Evolutionary conservation across 2,797 vertebrate species (phyloP), one percentile per base, ranked within the genome.

Genomic region (Pseudochirops corinnae): DNA sequence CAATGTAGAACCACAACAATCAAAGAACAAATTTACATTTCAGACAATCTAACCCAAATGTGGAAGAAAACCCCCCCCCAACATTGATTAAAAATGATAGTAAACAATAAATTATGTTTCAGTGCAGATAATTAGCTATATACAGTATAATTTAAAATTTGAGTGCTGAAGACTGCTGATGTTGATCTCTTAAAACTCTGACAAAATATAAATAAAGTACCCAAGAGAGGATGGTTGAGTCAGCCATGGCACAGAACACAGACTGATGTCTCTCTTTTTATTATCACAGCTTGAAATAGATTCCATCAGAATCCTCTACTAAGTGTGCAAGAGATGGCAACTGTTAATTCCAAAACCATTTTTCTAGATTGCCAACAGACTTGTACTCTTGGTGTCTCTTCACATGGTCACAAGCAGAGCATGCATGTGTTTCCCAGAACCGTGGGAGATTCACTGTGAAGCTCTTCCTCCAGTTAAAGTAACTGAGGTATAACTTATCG

Each of bases 401-500:
- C 96, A 99, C 98, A 90, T 99, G 99, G 98, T 99, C 99, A 98
- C 99, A 99, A 91, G 99, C 99, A 96, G 99, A 98, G 97, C 99
- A 99, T 29, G 99, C 99, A n/a, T 99, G 99, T 98, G 99, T 99
- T 94, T 99, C 99, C 99, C 99, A 99, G 98, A 99, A 99, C 96
- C 99, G 99, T 62, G 99, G 98, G 98, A 99, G 99, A 98, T 99
- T 99, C 93, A 99, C 99, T 97, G 99, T 99, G 98, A 99, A 99
- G 99, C 99, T 99, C 96, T 99, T 99, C 94, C 99, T 99, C 99
- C 99, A 99, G 98, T 99, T 99, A 98, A 99, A 99, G 98, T 99
- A 99, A 98, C 99, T 99, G 97, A 99, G 99, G 97, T 99, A 99
- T 98, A 99, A 98, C 96, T 99, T 99, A 98, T 99, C 99, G 52